A percentile compares a stretch with the other conserved stretches of the same genome.
Evolutionary conservation across 2,797 vertebrate species (phyloP).

Genomic region (Taeniopygia guttata): DNA sequence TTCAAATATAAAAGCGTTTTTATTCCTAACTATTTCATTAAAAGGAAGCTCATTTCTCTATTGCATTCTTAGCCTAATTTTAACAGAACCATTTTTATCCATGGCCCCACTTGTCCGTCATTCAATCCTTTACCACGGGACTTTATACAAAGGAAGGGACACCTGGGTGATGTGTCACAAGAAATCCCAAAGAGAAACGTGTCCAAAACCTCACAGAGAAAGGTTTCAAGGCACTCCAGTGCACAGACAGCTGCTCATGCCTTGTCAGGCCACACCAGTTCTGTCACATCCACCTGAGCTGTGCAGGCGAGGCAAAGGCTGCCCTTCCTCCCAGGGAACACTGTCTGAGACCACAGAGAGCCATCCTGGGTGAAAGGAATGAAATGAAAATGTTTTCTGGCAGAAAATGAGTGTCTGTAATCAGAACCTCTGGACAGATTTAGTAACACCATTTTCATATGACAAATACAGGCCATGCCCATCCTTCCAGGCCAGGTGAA

Average conservation of each 20-base stretch:
- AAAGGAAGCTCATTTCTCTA: neutral
- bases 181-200: neutral
- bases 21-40: neutral
- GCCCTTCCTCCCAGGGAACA: neutral
- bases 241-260: neutral
- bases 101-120: neutral
- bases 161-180: neutral
- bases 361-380: neutral
- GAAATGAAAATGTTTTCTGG: neutral
- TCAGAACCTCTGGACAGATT: neutral
- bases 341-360: neutral
- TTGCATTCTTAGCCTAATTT: too few relatives aligned
- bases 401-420: neutral
- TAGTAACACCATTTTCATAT: neutral
- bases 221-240: neutral
- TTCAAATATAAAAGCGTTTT: neutral
- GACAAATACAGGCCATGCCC: neutral
- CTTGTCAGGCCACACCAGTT: neutral
- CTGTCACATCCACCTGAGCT: neutral
- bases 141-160: neutral
- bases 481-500: neutral
- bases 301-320: neutral
- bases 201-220: neutral
- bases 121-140: neutral
- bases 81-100: neutral